phyloP scores from a whole-genome alignment of 2,888 invertebrate species.

The Cylloceria caligata region DNA sequence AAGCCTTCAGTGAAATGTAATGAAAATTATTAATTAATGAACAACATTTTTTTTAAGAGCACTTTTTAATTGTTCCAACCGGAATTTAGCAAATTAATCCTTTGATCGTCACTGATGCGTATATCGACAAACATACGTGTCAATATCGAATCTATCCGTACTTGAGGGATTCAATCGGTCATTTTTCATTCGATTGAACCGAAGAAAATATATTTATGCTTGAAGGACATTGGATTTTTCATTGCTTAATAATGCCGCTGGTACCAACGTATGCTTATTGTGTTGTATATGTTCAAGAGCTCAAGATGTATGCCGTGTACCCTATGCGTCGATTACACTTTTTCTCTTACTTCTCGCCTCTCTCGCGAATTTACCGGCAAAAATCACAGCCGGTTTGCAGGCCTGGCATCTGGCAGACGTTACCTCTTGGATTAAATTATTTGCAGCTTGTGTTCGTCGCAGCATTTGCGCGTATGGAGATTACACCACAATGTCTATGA shows the following conservation, averaged over 20 bases:
- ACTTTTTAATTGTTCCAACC: too few species aligned
- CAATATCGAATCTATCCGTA: too few species aligned
- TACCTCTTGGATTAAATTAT: conserved; percentile 72
- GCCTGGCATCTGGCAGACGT: conserved; percentile 80
- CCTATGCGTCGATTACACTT: conserved; percentile 3
- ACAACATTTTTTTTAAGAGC: too few species aligned
- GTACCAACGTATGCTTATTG: neutral
- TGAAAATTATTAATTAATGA: too few species aligned
- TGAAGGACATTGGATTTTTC: too few species aligned
- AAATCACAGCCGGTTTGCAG: conserved; percentile 76
- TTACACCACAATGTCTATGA: conserved; percentile 31
- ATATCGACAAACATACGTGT: too few species aligned
- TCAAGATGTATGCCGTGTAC: neutral
- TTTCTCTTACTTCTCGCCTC: conserved; percentile 65
- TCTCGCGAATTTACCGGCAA: conserved; percentile 55
- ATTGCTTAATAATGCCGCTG: too few species aligned
- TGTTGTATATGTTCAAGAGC: neutral
- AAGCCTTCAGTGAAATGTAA: too few species aligned
- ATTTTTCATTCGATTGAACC: too few species aligned
- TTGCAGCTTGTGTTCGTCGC: conserved; percentile 2
- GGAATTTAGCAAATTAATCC: too few species aligned
- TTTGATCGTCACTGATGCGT: too few species aligned
- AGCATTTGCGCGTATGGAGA: conserved; percentile 18
- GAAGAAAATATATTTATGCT: neutral
- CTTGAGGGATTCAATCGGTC: too few species aligned